phyloP scores from a whole-genome alignment of 2,888 invertebrate genomes.

The Synanthedon formicaeformis region DNA sequence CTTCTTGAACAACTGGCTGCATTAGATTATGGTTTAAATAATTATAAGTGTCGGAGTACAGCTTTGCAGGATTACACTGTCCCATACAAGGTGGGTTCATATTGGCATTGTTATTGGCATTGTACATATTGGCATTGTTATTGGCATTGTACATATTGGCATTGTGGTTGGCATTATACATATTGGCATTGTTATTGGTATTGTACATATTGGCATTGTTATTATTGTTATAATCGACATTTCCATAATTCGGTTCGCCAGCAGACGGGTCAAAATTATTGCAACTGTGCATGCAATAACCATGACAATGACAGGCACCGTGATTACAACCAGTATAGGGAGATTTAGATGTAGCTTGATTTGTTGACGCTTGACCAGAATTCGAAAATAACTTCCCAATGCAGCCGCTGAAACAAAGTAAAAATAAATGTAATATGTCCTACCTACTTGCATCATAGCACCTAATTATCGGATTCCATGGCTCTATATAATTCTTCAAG shows the following conservation, averaged over 20 bases:
- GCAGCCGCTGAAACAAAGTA: conserved; percentile 40
- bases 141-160: not conserved
- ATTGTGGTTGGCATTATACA: not conserved
- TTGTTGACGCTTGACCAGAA: conserved; percentile 12
- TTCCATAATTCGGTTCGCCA: conserved; percentile 13
- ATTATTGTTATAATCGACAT: not conserved
- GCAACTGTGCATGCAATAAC: conserved; percentile 10
- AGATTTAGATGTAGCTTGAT: conserved; percentile 7
- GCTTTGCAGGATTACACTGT: conserved; percentile 37
- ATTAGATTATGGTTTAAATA: conserved; percentile 49
- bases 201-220: not conserved
- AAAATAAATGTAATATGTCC: not conserved
- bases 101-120: not conserved
- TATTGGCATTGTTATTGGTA: not conserved
- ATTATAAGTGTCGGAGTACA: conserved; percentile 47
- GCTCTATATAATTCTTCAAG: too few species aligned
- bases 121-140: not conserved
- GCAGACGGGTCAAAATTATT: not conserved
- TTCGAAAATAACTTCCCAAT: conserved; percentile 55
- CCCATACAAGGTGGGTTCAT: conserved; percentile 25
- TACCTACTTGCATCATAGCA: not conserved
- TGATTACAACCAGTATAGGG: conserved; percentile 24
- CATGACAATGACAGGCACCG: conserved; percentile 25
- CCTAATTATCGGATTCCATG: too few species aligned
- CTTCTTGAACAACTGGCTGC: conserved; percentile 53